Conservation (phyloP, 2,888 invertebrate species). For the Plutella xylostella region DNA sequence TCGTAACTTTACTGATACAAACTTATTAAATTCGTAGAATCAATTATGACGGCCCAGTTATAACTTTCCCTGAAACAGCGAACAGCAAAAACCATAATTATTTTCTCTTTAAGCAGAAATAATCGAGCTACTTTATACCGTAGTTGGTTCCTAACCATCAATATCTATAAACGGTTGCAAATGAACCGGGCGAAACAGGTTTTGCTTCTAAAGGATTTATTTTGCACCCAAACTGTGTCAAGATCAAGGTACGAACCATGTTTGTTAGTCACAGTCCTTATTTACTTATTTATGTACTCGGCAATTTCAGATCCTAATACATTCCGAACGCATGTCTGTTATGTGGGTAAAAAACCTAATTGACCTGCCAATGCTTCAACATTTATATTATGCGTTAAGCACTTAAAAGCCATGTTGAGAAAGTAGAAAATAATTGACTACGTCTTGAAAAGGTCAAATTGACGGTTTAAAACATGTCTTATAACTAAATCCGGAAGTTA, state of each 20-base stretch:
- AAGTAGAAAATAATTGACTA: too few species aligned
- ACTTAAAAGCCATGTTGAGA: too few species aligned
- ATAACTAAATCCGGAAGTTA: too few species aligned
- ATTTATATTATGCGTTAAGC: too few species aligned
- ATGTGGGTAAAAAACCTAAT: neutral
- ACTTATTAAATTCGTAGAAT: too few species aligned
- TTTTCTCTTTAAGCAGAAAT: neutral
- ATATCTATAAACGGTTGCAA: slow-evolving; percentile 22
- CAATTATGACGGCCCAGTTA: too few species aligned
- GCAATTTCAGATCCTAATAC: neutral
- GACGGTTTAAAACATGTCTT: too few species aligned
- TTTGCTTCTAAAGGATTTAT: slow-evolving; percentile 48
- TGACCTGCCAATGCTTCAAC: slow-evolving; percentile 5
- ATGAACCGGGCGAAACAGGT: slow-evolving; percentile 42
- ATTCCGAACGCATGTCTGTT: neutral
- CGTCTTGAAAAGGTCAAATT: too few species aligned
- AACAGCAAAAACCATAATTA: too few species aligned
- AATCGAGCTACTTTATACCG: neutral
- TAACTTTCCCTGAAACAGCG: neutral
- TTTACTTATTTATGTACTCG: too few species aligned
- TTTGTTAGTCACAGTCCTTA: slow-evolving; percentile 35
- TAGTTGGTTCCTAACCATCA: neutral
- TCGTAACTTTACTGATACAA: too few species aligned
- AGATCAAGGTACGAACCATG: slow-evolving; percentile 57
- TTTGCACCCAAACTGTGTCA: slow-evolving; percentile 55